Percentiles rank a stretch among this genome's conserved stretches.
Evolutionary conservation across 2,113 vertebrate genomes (phyloP).

Genomic region (Smithornis capensis): DNA sequence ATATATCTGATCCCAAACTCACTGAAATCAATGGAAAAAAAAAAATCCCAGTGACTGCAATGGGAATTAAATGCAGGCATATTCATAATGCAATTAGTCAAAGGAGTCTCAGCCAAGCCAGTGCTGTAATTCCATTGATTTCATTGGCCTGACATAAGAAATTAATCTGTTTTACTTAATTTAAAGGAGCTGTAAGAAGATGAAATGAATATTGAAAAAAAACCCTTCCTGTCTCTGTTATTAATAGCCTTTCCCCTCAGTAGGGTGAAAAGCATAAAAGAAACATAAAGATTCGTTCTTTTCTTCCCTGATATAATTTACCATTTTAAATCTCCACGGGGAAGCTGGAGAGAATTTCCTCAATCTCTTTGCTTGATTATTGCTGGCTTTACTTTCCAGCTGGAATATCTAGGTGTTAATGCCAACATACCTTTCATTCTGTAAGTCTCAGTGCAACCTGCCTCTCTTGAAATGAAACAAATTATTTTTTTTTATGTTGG

Average conservation of each 20-base stretch:
- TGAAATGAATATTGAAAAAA: conserved; percentile 10
- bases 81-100: conserved; percentile 23
- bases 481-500: neutral
- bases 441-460: neutral
- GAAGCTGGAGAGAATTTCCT: neutral
- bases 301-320: conserved; percentile 32
- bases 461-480: neutral
- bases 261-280: conserved; percentile 22
- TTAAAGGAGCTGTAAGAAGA: conserved; percentile 48
- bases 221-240: conserved; percentile 11
- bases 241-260: conserved; percentile 15
- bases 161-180: conserved; percentile 57
- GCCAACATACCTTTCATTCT: neutral
- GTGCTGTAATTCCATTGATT: conserved; percentile 45
- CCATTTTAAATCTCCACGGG: conserved; percentile 12
- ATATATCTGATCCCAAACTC: neutral
- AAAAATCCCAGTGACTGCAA: neutral
- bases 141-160: conserved; percentile 39
- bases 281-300: conserved; percentile 9
- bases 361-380: neutral
- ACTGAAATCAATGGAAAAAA: neutral
- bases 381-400: neutral
- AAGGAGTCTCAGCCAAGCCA: conserved; percentile 4
- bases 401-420: neutral
- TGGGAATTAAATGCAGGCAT: neutral